Percentiles rank a stretch among this genome's conserved stretches.
These are phyloP conservation scores for Syngnathus acus DNA, from an alignment of 2,797 vertebrate genomes.

Conservation along the genomic window DNA sequence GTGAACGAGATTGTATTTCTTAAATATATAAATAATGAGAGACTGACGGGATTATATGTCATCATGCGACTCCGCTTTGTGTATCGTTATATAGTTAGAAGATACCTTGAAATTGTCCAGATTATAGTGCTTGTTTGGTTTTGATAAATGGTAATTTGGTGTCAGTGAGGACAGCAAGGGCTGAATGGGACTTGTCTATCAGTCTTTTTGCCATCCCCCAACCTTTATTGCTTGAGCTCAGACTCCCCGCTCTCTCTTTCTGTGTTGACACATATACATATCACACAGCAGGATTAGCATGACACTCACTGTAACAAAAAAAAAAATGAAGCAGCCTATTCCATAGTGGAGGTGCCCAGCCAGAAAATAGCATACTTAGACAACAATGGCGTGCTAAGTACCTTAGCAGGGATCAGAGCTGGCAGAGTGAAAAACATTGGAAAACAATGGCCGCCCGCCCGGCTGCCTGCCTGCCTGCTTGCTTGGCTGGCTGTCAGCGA, in stretches of 20 bases:
- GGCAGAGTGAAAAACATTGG: slow-evolving; percentile 70
- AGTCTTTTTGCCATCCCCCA: slow-evolving; percentile 45
- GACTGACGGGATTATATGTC: slow-evolving; percentile 7
- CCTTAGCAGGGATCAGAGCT: slow-evolving; percentile 68
- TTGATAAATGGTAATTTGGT: slow-evolving; percentile 67
- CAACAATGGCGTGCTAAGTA: slow-evolving; percentile 68
- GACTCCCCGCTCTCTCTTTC: slow-evolving; percentile 43
- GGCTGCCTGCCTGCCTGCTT: slow-evolving; percentile 46
- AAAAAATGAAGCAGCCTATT: slow-evolving; percentile 35
- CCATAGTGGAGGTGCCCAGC: slow-evolving; percentile 68
- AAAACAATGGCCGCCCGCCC: slow-evolving; percentile 68
- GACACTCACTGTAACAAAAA: slow-evolving; percentile 65
- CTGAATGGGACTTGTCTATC: slow-evolving; percentile 56
- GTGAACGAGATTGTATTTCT: too few relatives aligned
- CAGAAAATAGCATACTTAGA: slow-evolving; percentile 74
- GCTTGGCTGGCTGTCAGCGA: slow-evolving; percentile 62
- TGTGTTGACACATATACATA: slow-evolving; percentile 72
- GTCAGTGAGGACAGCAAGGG: slow-evolving; percentile 53
- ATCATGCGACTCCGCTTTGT: slow-evolving; percentile 9
- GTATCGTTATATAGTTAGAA: slow-evolving; percentile 20
- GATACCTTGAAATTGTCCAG: slow-evolving; percentile 39
- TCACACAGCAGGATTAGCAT: slow-evolving; percentile 68
- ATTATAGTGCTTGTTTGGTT: slow-evolving; percentile 50
- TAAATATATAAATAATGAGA: too few relatives aligned
- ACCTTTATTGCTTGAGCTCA: slow-evolving; percentile 51